Evolutionary conservation across 1,140 invertebrate species (phyloP).

Genomic region (Archegozetes longisetosus): DNA sequence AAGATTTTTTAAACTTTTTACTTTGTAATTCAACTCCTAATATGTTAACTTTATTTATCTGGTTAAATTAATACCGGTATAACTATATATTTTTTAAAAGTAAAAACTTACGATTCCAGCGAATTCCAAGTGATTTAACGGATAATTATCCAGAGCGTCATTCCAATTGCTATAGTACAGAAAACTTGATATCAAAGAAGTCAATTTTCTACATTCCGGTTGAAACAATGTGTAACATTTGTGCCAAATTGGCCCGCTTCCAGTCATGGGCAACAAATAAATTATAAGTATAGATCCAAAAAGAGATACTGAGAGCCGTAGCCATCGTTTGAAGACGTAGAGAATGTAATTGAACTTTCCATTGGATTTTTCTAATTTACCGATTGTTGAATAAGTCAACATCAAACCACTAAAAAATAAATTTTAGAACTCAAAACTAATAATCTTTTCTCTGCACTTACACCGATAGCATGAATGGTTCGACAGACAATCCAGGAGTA

Average conservation of each 20-base stretch:
- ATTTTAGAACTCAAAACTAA: neutral
- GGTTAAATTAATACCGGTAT: no score
- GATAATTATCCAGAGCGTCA: conserved; percentile 1
- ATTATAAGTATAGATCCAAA: conserved; percentile 5
- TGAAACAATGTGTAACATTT: neutral
- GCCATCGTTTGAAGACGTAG: conserved; percentile 4
- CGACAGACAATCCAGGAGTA: conserved; percentile 1
- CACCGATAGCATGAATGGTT: conserved; percentile 8
- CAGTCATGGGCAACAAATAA: conserved; percentile 8
- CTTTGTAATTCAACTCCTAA: no score
- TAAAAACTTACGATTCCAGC: no score
- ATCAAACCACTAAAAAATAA: conserved; percentile 2
- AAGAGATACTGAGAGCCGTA: conserved; percentile 3
- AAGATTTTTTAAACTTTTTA: no score
- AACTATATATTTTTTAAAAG: no score
- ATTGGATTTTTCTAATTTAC: neutral
- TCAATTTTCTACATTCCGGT: neutral
- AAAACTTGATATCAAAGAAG: neutral
- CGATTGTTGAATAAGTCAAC: neutral
- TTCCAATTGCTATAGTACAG: conserved; percentile 10
- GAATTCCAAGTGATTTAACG: no score
- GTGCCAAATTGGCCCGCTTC: conserved; percentile 10
- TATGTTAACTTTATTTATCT: no score
- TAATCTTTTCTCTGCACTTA: neutral
- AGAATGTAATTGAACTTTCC: conserved; percentile 4